Percentiles rank a stretch among this genome's conserved stretches.
phyloP scores from a whole-genome alignment of 2,888 invertebrate species.

The Acronicta leporina region DNA sequence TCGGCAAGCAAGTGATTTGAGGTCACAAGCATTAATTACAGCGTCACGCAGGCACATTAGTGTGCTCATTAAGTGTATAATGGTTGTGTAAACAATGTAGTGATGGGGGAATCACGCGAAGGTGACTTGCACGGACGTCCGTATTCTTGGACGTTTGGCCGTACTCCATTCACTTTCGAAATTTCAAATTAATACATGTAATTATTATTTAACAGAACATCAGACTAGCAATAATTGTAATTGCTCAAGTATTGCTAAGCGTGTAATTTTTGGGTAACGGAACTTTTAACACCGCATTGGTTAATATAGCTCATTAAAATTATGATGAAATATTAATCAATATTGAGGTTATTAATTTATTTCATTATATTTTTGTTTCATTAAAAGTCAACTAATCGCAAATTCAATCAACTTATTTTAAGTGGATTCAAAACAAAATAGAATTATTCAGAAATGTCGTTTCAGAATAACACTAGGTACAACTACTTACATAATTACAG shows the following conservation, averaged over 20 bases:
- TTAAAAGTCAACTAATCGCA: too few relatives aligned
- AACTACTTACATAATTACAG: constrained; percentile 54
- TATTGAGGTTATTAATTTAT: too few relatives aligned
- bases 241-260: neutral
- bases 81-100: constrained; percentile 78
- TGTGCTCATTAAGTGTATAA: constrained; percentile 80
- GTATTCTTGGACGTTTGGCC: constrained; percentile 62
- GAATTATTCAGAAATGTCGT: constrained; percentile 1
- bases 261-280: neutral
- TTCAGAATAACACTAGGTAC: constrained; percentile 34
- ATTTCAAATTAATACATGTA: constrained; percentile 69
- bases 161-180: constrained; percentile 65
- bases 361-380: too few relatives aligned
- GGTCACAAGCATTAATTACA: constrained; percentile 76
- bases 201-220: constrained; percentile 61
- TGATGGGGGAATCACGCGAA: constrained; percentile 82
- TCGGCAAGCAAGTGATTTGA: constrained; percentile 42
- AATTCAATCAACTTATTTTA: too few relatives aligned
- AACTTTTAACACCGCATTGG: neutral
- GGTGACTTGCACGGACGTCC: constrained; percentile 72
- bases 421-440: too few relatives aligned
- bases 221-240: constrained; percentile 3
- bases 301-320: too few relatives aligned
- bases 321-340: too few relatives aligned
- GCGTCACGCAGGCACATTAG: constrained; percentile 75